Percentiles rank a stretch among this genome's conserved stretches.
phyloP scores from a whole-genome alignment of 2,113 vertebrate genomes.

The Xiphophorus couchianus region DNA sequence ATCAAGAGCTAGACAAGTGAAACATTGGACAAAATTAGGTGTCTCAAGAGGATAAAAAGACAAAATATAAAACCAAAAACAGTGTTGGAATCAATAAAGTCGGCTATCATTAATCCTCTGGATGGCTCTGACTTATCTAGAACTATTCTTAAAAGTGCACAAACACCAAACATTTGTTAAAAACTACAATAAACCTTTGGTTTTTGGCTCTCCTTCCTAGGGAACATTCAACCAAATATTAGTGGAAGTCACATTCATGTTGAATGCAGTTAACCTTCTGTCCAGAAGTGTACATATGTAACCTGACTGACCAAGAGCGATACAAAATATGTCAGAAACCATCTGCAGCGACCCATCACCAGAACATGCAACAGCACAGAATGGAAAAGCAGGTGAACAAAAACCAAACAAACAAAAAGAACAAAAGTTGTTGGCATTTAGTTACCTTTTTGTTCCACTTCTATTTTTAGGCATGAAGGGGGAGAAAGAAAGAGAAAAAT shows the following conservation, averaged over 20 bases:
- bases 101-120: no score
- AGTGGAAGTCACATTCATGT: neutral
- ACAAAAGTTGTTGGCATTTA: slow-evolving; percentile 87
- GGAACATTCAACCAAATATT: no score
- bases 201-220: no score
- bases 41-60: no score
- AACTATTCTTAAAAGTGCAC: no score
- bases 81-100: no score
- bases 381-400: slow-evolving; percentile 78
- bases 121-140: no score
- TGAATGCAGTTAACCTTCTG: no score
- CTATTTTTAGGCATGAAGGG: slow-evolving; percentile 88
- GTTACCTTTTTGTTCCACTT: slow-evolving; percentile 99
- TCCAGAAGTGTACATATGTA: slow-evolving; percentile 15
- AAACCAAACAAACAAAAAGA: slow-evolving; percentile 43
- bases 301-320: slow-evolving; percentile 13
- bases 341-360: slow-evolving; percentile 44
- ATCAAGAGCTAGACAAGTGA: neutral
- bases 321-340: neutral
- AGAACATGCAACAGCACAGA: slow-evolving; percentile 56
- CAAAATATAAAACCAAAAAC: no score
- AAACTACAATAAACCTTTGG: no score
- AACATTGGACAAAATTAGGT: neutral
- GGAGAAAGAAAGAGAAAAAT: slow-evolving; percentile 88
- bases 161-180: no score